phyloP scores from a whole-genome alignment of 2,797 vertebrate genomes.

The Halcyon smyrnensis region DNA sequence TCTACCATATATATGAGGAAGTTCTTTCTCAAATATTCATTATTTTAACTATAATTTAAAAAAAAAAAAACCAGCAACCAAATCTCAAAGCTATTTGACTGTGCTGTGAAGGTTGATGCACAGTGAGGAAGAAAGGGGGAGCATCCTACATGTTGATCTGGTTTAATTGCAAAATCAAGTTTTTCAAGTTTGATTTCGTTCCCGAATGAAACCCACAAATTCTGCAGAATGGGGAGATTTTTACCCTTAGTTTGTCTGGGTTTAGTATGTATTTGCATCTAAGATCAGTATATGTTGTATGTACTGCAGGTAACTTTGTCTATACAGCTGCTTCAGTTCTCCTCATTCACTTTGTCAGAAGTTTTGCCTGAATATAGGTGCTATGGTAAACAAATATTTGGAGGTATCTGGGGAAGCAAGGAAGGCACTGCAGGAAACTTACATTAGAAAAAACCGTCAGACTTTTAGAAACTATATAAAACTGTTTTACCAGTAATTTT shows the following conservation, averaged over 20 bases:
- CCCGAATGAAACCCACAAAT: not conserved
- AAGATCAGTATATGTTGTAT: accelerated
- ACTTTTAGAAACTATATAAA: not conserved
- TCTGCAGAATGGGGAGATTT: not conserved
- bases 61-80: too few species aligned
- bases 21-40: not conserved
- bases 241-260: not conserved
- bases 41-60: not conserved
- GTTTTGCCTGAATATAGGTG: not conserved
- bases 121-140: not conserved
- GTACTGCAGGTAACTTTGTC: not conserved
- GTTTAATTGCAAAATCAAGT: not conserved
- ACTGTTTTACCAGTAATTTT: not conserved
- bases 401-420: not conserved
- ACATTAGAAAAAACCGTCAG: not conserved
- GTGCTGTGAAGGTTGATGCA: not conserved
- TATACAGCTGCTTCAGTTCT: not conserved
- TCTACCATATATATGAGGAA: not conserved
- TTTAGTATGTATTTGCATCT: not conserved
- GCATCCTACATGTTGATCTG: not conserved
- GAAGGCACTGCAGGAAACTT: not conserved
- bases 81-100: not conserved
- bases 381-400: not conserved
- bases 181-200: not conserved
- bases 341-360: not conserved